phyloP scores from a whole-genome alignment of 2,797 vertebrate species.

The Acipenser oxyrinchus region DNA sequence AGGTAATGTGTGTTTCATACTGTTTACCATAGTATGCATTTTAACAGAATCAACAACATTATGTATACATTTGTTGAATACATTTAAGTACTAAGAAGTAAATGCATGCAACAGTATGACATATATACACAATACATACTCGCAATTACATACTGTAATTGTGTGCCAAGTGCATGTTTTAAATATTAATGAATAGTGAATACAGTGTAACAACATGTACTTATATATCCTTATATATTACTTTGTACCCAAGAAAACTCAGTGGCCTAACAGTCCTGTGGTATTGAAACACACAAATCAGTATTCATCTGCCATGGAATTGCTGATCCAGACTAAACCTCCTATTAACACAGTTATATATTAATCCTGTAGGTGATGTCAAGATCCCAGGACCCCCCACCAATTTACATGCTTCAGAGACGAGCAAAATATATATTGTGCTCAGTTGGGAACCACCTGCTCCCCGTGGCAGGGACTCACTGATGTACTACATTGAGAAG shows the following conservation, averaged over 20 bases:
- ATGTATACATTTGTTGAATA: not conserved
- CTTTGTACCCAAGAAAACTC: no score
- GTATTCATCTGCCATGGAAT: no score
- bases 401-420: slow-evolving; percentile 74
- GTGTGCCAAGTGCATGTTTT: not conserved
- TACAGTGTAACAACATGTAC: no score
- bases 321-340: no score
- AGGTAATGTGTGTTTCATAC: slow-evolving; percentile 53
- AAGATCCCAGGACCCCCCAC: slow-evolving; percentile 75
- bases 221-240: no score
- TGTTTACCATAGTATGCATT: not conserved
- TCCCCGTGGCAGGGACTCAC: slow-evolving; percentile 73
- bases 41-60: not conserved
- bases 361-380: slow-evolving; percentile 62
- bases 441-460: slow-evolving; percentile 87
- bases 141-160: no score
- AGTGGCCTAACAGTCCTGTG: no score
- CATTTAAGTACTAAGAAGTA: slow-evolving; percentile 4
- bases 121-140: no score
- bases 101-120: not conserved
- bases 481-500: slow-evolving; percentile 95
- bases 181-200: no score
- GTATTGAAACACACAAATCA: no score
- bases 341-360: no score
- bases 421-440: slow-evolving; percentile 85